Evolutionary conservation across 2,797 vertebrate species (phyloP).

Genomic region (Sebastes kiyomatsui): DNA sequence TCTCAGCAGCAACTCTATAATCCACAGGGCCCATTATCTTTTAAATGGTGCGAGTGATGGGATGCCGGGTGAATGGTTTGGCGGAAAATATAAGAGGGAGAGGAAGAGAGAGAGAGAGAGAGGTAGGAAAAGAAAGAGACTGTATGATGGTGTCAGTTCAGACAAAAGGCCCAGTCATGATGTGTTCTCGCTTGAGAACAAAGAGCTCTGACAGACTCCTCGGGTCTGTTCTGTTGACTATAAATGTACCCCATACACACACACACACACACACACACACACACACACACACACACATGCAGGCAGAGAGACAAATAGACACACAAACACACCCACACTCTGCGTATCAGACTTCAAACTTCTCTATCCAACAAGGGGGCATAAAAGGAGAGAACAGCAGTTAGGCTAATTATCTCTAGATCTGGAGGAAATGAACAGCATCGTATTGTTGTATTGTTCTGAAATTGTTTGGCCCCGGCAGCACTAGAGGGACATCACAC

Average conservation of each 20-base stretch:
- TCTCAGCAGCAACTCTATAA: conserved; percentile 29
- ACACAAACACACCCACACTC: conserved; percentile 32
- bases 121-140: conserved; percentile 33
- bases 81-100: conserved; percentile 30
- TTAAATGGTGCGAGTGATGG: conserved; percentile 54
- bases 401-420: conserved; percentile 64
- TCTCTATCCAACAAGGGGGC: conserved; percentile 37
- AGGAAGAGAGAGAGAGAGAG: conserved; percentile 12
- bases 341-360: conserved; percentile 49
- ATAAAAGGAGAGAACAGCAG: conserved; percentile 50
- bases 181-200: conserved; percentile 68
- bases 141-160: conserved; percentile 67
- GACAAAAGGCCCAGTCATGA: conserved; percentile 73
- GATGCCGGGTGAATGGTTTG: conserved; percentile 42
- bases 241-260: conserved; percentile 49
- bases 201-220: conserved; percentile 72
- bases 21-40: conserved; percentile 60
- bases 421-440: conserved; percentile 53
- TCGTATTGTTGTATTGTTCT: conserved; percentile 33
- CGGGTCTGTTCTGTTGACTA: conserved; percentile 63
- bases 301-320: conserved; percentile 18
- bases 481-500: conserved; percentile 33
- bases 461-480: conserved; percentile 29
- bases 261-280: background rate
- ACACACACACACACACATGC: background rate